phyloP scores from a whole-genome alignment of 2,888 invertebrate species.

The Meandrusa payeni region DNA sequence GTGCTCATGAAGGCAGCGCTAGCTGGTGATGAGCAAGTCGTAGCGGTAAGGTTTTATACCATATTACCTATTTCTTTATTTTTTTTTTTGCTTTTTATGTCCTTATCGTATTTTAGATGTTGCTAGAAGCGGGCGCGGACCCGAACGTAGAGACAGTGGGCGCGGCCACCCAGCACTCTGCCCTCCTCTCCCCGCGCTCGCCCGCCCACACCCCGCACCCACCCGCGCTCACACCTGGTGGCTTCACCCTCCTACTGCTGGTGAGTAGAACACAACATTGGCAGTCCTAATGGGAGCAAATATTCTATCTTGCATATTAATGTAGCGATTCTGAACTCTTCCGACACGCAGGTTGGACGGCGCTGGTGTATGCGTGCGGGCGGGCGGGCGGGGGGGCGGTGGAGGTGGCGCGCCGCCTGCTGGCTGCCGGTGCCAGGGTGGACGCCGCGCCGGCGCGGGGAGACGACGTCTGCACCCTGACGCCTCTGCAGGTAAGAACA shows the following conservation, averaged over 20 bases:
- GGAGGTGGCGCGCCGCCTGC: conserved; percentile 83
- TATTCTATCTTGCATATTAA: no score
- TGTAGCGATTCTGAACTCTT: no score
- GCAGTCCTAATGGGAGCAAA: no score
- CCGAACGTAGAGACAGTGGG: conserved; percentile 90
- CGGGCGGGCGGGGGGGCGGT: conserved; percentile 61
- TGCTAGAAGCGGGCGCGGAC: conserved; percentile 91
- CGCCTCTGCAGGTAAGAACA: conserved; percentile 87
- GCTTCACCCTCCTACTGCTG: conserved; percentile 70
- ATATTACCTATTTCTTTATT: neutral
- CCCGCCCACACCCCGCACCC: conserved; percentile 40
- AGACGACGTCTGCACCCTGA: conserved; percentile 92
- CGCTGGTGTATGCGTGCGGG: conserved; percentile 88
- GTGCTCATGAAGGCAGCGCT: conserved; percentile 92
- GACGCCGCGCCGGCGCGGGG: conserved; percentile 92
- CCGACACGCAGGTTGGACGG: conserved; percentile 93
- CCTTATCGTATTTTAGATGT: conserved; percentile 59
- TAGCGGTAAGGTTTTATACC: conserved; percentile 65
- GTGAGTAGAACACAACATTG: conserved; percentile 33
- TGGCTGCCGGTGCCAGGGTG: conserved; percentile 90
- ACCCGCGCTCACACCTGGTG: conserved; percentile 46
- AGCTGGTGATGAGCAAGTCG: conserved; percentile 88
- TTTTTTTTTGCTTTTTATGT: neutral
- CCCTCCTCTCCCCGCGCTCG: conserved; percentile 58
- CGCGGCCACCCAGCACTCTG: conserved; percentile 53